Base-by-base conservation (phyloP, 2,797 vertebrate genomes). In the Florisuga fusca region DNA sequence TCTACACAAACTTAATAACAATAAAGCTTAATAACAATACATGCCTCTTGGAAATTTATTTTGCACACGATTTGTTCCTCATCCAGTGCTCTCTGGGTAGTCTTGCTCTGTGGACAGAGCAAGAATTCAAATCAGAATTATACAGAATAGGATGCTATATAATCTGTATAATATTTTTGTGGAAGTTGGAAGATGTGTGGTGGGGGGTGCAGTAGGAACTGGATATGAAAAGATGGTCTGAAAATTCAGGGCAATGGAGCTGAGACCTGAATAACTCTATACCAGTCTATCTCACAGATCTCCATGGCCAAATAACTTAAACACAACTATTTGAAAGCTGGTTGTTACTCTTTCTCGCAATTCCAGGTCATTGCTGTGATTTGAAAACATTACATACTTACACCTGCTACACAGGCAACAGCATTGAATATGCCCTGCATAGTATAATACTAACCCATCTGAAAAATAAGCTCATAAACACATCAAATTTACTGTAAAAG, bases 271-370 rank as follows among this genome's bases (percentile, higher is more conserved):
- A 6, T 19, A 51, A 78, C 3, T 8, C 3, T 26, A 33, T 18
- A 7, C 1, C 5, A 34, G 7, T 6, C 16, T 22, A 15, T 74
- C 58, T n/a, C 20, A 41, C 1, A 1, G 6, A 55, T 29, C 12
- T 80, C 29, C 21, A 36, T 22, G 34, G 19, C 11, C 34, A 53
- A 38, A 41, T 67, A 26, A 53, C 29, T 33, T 45, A 46, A 73
- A 79, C 0, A 26, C 38, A 62, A 54, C 17, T 20, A 20, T 46
- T 46, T 46, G 45, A 20, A 46, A 46, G 20, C 19, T 46, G 19
- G 9, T 9, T 59, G 11, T 46, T 92, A 7, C 34, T 48, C 12
- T 27, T 77, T 27, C 27, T 64, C 59, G 21, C 6, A 64, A 16
- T 7, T 61, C 25, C 41, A 57, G 53, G 8, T 9, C 27, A 25